These are phyloP conservation scores for Acanthosepion esculentum DNA, from an alignment of 2,888 invertebrate genomes.

Conservation along the genomic window DNA sequence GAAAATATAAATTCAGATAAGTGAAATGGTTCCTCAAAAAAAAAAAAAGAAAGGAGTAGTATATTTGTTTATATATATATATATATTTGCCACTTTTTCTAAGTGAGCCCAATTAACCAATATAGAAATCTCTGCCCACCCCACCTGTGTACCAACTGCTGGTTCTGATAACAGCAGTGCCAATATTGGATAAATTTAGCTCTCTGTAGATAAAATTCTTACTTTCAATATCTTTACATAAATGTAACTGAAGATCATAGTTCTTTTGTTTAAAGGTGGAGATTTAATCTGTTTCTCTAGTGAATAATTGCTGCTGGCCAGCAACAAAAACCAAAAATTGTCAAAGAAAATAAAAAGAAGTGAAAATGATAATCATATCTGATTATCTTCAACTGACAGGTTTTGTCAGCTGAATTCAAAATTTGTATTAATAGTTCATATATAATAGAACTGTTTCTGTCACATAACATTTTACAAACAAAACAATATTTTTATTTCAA, in stretches of 20 bases:
- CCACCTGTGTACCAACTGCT: not conserved
- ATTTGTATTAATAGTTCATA: not conserved
- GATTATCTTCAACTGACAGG: not conserved
- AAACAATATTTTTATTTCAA: too few relatives aligned
- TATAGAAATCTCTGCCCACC: not conserved
- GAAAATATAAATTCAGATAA: too few relatives aligned
- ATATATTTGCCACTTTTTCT: not conserved
- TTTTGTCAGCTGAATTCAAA: not conserved
- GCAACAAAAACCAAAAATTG: not conserved
- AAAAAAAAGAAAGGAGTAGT: not conserved
- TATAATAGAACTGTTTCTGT: too few relatives aligned
- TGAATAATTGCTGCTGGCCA: not conserved
- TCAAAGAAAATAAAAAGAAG: not conserved
- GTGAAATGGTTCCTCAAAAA: too few relatives aligned
- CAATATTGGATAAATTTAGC: not conserved
- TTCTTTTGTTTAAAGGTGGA: not conserved
- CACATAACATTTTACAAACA: too few relatives aligned
- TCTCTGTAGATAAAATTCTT: not conserved
- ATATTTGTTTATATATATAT: not conserved
- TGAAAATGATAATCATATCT: not conserved
- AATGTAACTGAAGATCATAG: not conserved
- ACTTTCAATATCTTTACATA: not conserved
- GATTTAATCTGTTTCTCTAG: not conserved
- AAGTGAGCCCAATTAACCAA: not conserved
- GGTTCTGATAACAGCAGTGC: not conserved